Percentiles rank a stretch among this genome's conserved stretches.
These are phyloP conservation scores for Meriones psammophilus DNA, from an alignment of 2,797 vertebrate genomes.

Conservation along the genomic window DNA sequence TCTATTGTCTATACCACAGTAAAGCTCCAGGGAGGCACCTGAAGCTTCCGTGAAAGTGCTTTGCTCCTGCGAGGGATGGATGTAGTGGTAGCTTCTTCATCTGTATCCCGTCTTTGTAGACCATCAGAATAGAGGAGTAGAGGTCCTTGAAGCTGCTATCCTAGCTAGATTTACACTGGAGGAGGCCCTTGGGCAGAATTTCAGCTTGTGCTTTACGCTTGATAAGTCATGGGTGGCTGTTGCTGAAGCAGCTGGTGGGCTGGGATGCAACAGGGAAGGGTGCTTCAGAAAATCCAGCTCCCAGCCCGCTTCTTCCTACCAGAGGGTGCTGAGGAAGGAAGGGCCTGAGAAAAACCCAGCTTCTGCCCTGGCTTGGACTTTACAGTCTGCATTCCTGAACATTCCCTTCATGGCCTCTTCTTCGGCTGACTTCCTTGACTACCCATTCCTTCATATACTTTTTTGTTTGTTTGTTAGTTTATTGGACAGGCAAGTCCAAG, in stretches of 20 bases:
- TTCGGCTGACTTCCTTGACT: rapidly evolving
- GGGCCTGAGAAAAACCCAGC: not conserved
- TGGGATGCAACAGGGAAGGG: not conserved
- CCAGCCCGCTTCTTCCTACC: not conserved
- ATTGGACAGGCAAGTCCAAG: not conserved
- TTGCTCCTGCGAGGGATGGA: not conserved
- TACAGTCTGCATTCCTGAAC: not conserved
- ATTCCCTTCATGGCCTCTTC: not conserved
- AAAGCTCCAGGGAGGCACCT: not conserved
- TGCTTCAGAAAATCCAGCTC: not conserved
- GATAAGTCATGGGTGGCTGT: not conserved
- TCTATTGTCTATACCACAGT: not conserved
- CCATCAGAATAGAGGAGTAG: not conserved
- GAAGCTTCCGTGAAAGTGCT: not conserved
- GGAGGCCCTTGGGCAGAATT: not conserved
- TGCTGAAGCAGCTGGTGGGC: not conserved
- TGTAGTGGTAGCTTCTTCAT: not conserved
- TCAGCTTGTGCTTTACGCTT: not conserved
- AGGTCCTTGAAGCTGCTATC: not conserved
- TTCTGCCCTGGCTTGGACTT: not conserved
- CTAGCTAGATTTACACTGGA: not conserved
- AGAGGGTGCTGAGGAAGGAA: rapidly evolving
- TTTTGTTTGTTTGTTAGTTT: not conserved
- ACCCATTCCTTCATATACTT: not conserved
- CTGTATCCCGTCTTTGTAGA: not conserved